A percentile compares a stretch with the other conserved stretches of the same genome.
phyloP scores from a whole-genome alignment of 2,113 vertebrate species.

The Amphiprion percula region DNA sequence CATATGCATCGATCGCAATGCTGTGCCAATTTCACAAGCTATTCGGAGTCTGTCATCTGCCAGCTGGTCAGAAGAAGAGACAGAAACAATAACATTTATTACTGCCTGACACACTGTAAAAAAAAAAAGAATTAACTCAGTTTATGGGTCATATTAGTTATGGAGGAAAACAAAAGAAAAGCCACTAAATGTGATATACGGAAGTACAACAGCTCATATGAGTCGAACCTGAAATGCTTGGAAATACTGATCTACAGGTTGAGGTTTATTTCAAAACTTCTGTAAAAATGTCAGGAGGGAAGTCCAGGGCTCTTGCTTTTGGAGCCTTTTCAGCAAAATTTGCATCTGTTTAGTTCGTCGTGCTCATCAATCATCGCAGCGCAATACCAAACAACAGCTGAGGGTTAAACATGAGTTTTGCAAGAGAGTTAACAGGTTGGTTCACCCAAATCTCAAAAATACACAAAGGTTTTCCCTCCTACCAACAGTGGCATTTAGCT shows the following conservation, averaged over 20 bases:
- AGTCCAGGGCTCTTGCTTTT: background rate
- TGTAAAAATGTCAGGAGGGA: background rate
- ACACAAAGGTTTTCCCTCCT: no score
- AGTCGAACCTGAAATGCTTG: conserved; percentile 1
- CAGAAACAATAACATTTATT: conserved; percentile 15
- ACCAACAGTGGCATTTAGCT: no score
- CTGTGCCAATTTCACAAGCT: conserved; percentile 4
- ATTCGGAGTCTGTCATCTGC: conserved; percentile 15
- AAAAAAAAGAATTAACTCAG: background rate
- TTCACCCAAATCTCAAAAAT: background rate
- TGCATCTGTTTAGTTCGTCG: background rate
- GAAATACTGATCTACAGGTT: background rate
- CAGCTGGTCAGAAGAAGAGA: conserved; percentile 50
- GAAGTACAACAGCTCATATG: background rate
- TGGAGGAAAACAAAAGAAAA: background rate
- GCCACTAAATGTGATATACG: background rate
- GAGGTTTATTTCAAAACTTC: background rate
- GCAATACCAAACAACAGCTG: background rate
- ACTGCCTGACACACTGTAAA: conserved; percentile 4
- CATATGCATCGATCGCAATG: conserved; percentile 1
- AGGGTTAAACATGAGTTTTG: background rate
- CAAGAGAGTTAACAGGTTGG: background rate
- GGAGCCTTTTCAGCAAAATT: background rate
- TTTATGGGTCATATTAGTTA: conserved; percentile 30
- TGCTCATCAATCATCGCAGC: conserved; percentile 6